Evolutionary conservation across 1,140 invertebrate genomes (phyloP).

Genomic region (Musca domestica): DNA sequence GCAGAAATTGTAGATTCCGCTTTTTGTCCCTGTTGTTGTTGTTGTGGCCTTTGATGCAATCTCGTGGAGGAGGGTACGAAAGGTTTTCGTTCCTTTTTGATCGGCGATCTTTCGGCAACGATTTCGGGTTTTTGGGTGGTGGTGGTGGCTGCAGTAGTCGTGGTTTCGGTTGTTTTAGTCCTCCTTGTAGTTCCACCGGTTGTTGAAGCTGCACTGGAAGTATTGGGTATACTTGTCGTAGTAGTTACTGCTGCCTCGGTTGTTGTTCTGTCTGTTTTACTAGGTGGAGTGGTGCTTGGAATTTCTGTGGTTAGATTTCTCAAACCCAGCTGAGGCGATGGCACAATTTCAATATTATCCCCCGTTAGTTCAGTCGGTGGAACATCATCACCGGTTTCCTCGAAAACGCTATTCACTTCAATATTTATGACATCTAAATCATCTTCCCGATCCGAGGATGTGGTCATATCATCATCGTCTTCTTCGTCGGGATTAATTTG

Average conservation of each 20-base stretch:
- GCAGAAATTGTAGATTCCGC: conserved; percentile 5
- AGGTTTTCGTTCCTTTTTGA: conserved; percentile 8
- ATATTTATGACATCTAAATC: conserved; percentile 23
- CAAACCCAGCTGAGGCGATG: conserved; percentile 38
- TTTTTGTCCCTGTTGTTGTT: background rate
- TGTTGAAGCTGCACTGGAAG: background rate
- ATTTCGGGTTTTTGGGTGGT: conserved; percentile 1
- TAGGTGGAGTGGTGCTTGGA: background rate
- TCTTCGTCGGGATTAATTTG: background rate
- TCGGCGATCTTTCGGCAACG: background rate
- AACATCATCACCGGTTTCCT: conserved; percentile 24
- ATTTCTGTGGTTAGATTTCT: conserved; percentile 30
- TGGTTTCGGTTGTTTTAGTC: background rate
- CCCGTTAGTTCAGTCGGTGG: conserved; percentile 2
- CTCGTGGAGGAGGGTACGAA: conserved; percentile 9
- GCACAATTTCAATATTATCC: conserved; percentile 44
- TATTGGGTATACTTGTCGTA: background rate
- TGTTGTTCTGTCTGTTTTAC: conserved; percentile 5
- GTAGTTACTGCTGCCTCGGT: background rate
- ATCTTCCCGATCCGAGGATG: conserved; percentile 8
- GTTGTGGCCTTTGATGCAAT: background rate
- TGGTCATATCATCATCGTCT: background rate
- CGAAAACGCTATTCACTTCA: conserved; percentile 47
- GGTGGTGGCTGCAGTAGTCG: background rate
- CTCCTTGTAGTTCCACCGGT: background rate